Evolutionary conservation across 2,888 invertebrate species (phyloP), one percentile per base, ranked within the genome.

Genomic region (Odontocolon sp.): DNA sequence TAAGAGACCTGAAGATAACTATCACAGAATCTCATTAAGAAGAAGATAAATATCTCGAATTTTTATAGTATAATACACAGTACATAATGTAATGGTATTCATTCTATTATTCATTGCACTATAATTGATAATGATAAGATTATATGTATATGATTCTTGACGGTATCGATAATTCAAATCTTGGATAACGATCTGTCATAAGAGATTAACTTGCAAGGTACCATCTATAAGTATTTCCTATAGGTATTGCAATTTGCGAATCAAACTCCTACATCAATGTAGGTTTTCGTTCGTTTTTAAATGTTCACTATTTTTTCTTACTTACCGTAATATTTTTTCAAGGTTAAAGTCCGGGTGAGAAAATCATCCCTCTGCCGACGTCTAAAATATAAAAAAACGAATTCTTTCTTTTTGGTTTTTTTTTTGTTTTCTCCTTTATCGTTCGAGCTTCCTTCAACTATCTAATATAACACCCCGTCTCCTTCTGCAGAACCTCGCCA

Each of bases 101-200:
- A 45, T 16, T 45, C 18, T 4, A 1, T 18, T 3, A n/a, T n/a
- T n/a, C n/a, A n/a, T n/a, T n/a, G n/a, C n/a, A n/a, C n/a, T n/a
- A n/a, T n/a, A n/a, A 3, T 2, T 16, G 23, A 18, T 3, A 45
- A n/a, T 45, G 45, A 21, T 45, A 21, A 45, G 45, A 45, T 45
- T 21, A 21, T n/a, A 45, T 45, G 11, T 18, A 45, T 45, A 4
- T 18, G n/a, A n/a, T 18, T 14, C n/a, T 45, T 45, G 21, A 2
- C 23, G n/a, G 23, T 45, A 8, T n/a, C 21, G 21, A 45, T 45
- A 45, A 45, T 45, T 21, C 21, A 45, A 45, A 45, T 45, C 45
- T 45, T 21, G 18, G 45, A 45, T 45, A 45, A 45, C 45, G 45
- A 45, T 9, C 45, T 45, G 3, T n/a, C 45, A 45, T n/a, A 45